Conservation (phyloP, 2,113 vertebrate genomes). For the Oophaga pumilio region DNA sequence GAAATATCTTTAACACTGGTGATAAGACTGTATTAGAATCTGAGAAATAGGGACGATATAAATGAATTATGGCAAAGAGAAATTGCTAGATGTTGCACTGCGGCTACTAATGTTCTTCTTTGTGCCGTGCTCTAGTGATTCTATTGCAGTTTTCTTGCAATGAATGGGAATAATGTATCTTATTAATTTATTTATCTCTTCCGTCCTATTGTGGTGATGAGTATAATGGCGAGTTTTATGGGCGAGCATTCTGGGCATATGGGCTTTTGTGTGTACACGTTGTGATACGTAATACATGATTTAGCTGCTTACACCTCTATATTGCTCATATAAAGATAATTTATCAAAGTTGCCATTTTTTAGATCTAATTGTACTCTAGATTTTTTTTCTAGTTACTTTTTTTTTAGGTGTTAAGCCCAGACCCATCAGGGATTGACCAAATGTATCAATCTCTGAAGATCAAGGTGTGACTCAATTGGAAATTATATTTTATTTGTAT, state of each 20-base stretch:
- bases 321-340: background rate
- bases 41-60: background rate
- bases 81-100: background rate
- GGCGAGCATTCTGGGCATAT: background rate
- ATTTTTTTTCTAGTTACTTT: too few species aligned
- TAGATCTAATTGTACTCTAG: too few species aligned
- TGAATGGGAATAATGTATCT: background rate
- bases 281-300: background rate
- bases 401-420: too few species aligned
- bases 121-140: background rate
- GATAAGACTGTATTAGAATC: background rate
- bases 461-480: too few species aligned
- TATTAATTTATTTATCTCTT: background rate
- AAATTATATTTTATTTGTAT: too few species aligned
- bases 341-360: background rate
- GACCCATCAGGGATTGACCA: too few species aligned
- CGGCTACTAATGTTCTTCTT: slow-evolving; percentile 1
- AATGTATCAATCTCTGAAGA: too few species aligned
- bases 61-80: background rate
- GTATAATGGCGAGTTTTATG: background rate
- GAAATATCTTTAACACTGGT: background rate
- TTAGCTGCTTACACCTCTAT: background rate
- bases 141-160: background rate
- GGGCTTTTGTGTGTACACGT: background rate
- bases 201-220: background rate